Evolutionary conservation across 2,113 vertebrate genomes (phyloP), one percentile per base, ranked within the genome.

Genomic region (Callorhinus ursinus): DNA sequence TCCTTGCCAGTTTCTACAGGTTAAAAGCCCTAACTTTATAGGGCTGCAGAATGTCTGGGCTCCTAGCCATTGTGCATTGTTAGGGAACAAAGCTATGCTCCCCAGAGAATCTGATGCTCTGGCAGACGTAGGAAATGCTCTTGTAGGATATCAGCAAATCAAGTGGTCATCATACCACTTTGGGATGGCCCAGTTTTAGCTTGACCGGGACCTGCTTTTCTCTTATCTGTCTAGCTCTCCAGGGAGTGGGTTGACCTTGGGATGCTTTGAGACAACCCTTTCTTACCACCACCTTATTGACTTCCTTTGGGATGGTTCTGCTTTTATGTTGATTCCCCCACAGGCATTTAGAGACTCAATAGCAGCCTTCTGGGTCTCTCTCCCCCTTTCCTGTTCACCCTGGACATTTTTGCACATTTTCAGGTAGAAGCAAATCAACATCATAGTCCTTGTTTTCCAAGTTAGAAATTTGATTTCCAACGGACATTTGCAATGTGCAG

Each of bases 21-120:
- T 57, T 19, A 7, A 18, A 51, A 5, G 46, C 46, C 59, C 55
- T 11, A 7, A 19, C 15, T 51, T 55, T 2, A 26, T 6, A 15
- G 72, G 16, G 15, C 16, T 24, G 42, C 46, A 1, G 81, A 55
- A 8, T 2, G 10, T 16, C 49, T 8, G 69, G 71, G 57, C 63
- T 69, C 57, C 16, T 1, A 10, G 88, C 39, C 24, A 4, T 0
- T 0, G 39, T 0, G 18, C 63, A 2, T 2, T 0, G 3, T 12
- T 16, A 4, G 57, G 42, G 57, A 76, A 51, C 26, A 12, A 18
- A 82, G 4, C 53, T 31, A 0, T 1, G 2, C 8, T 15, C 59
- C 28, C 4, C 14, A 2, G 49, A 57, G 63, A n/a, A 1, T 1
- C 42, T 1, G 76, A 3, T 1, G 16, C 10, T 14, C 15, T 24